Conservation (phyloP, 2,888 invertebrate species). For the Cremastobaeus sp. region DNA sequence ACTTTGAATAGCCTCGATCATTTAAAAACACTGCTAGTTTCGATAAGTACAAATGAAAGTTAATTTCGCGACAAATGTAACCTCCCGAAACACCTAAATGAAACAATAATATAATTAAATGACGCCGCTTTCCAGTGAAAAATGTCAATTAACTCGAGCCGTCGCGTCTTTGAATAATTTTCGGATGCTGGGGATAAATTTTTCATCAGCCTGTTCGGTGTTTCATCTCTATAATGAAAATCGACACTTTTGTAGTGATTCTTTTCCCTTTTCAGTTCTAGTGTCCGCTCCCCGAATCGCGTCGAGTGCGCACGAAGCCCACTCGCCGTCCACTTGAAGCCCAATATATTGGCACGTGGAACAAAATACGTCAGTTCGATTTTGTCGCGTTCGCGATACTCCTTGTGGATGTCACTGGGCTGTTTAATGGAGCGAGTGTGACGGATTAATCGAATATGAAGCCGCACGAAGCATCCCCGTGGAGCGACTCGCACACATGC, state of each 20-base stretch:
- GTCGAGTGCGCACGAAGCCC: slow-evolving; percentile 11
- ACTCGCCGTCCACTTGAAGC: slow-evolving; percentile 20
- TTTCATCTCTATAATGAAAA: slow-evolving; percentile 20
- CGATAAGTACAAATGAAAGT: too few relatives aligned
- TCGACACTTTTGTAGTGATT: slow-evolving; percentile 16
- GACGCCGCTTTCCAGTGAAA: too few relatives aligned
- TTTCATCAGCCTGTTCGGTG: slow-evolving; percentile 8
- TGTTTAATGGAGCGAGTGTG: slow-evolving; percentile 49
- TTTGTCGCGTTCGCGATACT: slow-evolving; percentile 24
- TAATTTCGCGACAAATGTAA: too few relatives aligned
- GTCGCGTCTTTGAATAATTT: too few relatives aligned
- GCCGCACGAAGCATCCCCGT: slow-evolving; percentile 34
- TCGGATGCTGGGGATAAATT: slow-evolving; percentile 13
- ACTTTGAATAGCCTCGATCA: too few relatives aligned
- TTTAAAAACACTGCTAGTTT: too few relatives aligned
- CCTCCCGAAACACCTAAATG: too few relatives aligned
- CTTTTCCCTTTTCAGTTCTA: background rate
- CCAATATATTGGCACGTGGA: slow-evolving; percentile 41
- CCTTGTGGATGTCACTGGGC: slow-evolving; percentile 41
- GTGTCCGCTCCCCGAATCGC: slow-evolving; percentile 15
- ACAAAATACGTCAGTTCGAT: slow-evolving; percentile 48
- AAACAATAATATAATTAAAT: too few relatives aligned
- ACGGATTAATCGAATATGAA: slow-evolving; percentile 57
- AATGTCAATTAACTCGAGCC: too few relatives aligned
- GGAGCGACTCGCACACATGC: slow-evolving; percentile 27